These are phyloP conservation scores for Carlito syrichta DNA, from an alignment of 2,113 vertebrate genomes.

Conservation along the genomic window DNA sequence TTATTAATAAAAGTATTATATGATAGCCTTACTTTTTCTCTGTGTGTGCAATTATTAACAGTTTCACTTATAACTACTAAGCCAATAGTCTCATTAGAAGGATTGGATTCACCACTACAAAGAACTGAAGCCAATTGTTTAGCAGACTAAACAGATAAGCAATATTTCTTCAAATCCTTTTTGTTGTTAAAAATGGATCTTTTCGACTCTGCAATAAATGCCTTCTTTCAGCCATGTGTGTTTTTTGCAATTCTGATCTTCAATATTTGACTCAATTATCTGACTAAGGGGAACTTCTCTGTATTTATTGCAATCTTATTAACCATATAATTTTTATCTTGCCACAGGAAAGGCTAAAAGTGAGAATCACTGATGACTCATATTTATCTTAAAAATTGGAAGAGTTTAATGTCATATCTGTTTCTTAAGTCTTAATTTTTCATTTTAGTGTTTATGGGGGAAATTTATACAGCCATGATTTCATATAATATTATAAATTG, in stretches of 20 bases:
- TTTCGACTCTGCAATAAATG: background rate
- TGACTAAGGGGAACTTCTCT: background rate
- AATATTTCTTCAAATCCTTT: background rate
- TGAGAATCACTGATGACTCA: background rate
- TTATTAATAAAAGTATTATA: background rate
- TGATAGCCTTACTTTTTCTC: background rate
- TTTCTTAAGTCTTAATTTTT: conserved; percentile 42
- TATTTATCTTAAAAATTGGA: conserved; percentile 12
- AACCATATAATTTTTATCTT: conserved; percentile 23
- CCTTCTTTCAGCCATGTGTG: background rate
- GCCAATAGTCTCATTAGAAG: background rate
- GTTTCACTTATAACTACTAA: no score
- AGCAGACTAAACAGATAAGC: background rate
- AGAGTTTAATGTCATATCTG: conserved; percentile 16
- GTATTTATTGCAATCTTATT: background rate
- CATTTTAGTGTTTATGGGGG: background rate
- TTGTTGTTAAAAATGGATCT: background rate
- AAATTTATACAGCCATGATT: background rate
- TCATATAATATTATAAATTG: background rate
- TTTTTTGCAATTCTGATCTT: conserved; percentile 2
- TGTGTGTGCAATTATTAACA: background rate
- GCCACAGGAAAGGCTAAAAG: background rate
- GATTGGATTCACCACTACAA: background rate
- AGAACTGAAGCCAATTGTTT: conserved; percentile 5
- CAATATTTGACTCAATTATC: conserved; percentile 40